Conservation (phyloP, 2,113 vertebrate species). For the Copsychus sechellarum region DNA sequence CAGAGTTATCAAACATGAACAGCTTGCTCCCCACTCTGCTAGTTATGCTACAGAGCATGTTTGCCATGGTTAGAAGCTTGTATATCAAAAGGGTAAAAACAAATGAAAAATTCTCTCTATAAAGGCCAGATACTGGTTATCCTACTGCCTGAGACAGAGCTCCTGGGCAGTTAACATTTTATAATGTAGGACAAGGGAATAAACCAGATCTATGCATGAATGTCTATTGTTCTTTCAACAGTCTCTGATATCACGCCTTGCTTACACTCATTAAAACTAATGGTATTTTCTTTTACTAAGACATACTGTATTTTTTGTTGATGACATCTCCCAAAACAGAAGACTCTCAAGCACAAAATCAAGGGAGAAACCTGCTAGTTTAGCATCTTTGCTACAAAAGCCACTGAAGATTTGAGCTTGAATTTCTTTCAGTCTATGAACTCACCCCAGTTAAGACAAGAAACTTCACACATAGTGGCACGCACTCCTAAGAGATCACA, state of each 20-base stretch:
- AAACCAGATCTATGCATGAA: background rate
- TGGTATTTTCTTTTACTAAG: background rate
- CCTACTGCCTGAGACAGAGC: background rate
- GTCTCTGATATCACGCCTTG: background rate
- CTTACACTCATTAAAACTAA: background rate
- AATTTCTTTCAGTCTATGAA: background rate
- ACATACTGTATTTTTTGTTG: background rate
- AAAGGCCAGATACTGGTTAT: background rate
- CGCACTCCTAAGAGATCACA: background rate
- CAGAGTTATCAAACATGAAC: background rate
- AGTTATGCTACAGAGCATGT: background rate
- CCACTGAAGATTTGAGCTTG: background rate
- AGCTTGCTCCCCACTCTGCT: background rate
- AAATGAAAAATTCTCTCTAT: background rate
- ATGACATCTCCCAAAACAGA: background rate
- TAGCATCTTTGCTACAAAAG: background rate
- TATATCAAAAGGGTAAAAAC: background rate
- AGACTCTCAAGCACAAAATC: background rate
- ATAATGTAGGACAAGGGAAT: background rate
- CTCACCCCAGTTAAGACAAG: background rate
- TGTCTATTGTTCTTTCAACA: background rate
- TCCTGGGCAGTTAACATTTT: background rate
- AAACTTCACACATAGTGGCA: background rate
- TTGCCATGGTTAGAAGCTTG: background rate
- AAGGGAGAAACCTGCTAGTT: background rate